Conservation (phyloP, 1,140 invertebrate species). For the Choristoneura fumiferana region DNA sequence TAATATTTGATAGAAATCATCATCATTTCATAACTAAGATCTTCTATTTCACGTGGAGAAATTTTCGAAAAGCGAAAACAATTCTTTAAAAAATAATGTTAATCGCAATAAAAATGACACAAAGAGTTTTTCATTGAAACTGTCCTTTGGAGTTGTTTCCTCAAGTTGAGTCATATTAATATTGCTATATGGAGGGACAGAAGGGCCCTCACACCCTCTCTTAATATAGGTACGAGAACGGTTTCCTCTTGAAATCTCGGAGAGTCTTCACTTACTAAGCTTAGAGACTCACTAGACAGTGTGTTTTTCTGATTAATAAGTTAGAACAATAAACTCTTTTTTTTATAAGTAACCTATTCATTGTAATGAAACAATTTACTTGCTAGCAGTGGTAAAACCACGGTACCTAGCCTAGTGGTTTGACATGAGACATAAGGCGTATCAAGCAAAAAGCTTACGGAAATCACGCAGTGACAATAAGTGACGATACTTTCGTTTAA, state of each 20-base stretch:
- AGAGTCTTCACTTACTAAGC: slow-evolving; percentile 16
- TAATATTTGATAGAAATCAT: no score
- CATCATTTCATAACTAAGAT: neutral
- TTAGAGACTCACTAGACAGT: slow-evolving; percentile 8
- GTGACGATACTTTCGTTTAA: no score
- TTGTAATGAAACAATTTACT: no score
- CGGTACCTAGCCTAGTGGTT: no score
- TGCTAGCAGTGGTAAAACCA: no score
- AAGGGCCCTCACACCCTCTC: slow-evolving; percentile 14
- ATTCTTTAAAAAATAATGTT: slow-evolving; percentile 3
- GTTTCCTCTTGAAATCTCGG: slow-evolving; percentile 8
- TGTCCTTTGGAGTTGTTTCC: slow-evolving; percentile 13
- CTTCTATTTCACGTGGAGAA: neutral
- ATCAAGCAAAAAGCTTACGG: no score
- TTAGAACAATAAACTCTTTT: neutral
- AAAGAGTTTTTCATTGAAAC: slow-evolving; percentile 13
- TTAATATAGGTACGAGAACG: slow-evolving; percentile 7
- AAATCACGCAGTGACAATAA: no score
- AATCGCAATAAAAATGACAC: slow-evolving; percentile 5
- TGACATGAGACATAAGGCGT: no score
- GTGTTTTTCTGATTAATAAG: slow-evolving; percentile 7
- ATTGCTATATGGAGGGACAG: slow-evolving; percentile 13
- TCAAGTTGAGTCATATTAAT: slow-evolving; percentile 14
- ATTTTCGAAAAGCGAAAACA: slow-evolving; percentile 5
- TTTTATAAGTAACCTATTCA: no score